A percentile compares a stretch with the other conserved stretches of the same genome.
phyloP scores from a whole-genome alignment of 2,113 vertebrate species.

The Sapajus apella region DNA sequence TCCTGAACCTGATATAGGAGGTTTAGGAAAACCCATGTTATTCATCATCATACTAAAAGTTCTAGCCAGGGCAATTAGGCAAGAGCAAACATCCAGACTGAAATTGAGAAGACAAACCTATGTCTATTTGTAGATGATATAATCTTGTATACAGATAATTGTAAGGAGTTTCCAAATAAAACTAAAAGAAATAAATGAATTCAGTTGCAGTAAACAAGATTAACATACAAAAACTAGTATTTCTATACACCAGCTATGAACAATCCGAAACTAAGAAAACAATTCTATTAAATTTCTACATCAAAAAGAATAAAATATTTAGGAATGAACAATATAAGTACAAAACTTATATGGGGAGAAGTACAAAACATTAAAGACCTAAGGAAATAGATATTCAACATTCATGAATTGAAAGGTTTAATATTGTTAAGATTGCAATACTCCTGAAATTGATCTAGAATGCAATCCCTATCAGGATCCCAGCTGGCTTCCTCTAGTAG shows the following conservation, averaged over 20 bases:
- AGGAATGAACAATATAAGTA: not conserved
- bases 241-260: not conserved
- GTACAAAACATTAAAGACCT: not conserved
- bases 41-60: not conserved
- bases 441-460: not conserved
- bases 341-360: not conserved
- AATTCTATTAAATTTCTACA: not conserved
- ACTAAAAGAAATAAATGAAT: not conserved
- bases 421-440: not conserved
- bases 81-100: not conserved
- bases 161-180: constrained; percentile 8
- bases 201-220: not conserved
- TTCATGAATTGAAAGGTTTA: not conserved
- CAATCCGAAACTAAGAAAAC: not conserved
- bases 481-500: not conserved
- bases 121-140: not conserved
- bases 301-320: not conserved
- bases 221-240: not conserved
- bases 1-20: not conserved
- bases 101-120: not conserved
- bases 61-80: not conserved
- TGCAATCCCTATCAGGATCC: not conserved
- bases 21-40: not conserved
- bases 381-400: not conserved
- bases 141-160: not conserved